Conservation (phyloP, 2,888 invertebrate genomes). For the Didymodactylos carnosus region DNA sequence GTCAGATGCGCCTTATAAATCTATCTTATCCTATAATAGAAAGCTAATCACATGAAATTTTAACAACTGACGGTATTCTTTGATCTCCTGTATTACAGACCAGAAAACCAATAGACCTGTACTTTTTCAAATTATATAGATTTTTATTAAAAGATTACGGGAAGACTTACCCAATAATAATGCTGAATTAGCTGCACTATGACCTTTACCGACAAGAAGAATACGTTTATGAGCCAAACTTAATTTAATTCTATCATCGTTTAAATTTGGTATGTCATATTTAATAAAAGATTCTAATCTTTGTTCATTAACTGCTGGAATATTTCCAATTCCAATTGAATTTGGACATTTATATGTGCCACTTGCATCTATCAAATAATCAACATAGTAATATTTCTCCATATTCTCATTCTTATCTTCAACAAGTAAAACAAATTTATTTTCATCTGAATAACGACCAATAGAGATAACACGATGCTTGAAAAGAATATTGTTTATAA, state of each 20-base stretch:
- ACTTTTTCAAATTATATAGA: no score
- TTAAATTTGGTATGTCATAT: background rate
- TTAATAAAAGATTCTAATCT: background rate
- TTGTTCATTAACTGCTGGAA: background rate
- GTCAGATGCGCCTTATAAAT: no score
- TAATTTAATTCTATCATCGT: background rate
- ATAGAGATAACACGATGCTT: background rate
- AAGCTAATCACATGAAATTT: no score
- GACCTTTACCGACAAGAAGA: background rate
- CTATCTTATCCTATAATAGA: no score
- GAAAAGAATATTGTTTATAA: background rate
- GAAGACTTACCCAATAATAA: background rate
- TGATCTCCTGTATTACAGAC: no score
- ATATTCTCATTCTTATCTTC: background rate
- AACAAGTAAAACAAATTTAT: background rate
- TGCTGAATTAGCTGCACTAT: background rate
- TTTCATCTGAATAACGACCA: background rate
- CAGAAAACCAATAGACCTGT: no score
- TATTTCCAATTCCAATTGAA: background rate
- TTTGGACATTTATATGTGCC: background rate
- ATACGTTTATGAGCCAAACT: background rate
- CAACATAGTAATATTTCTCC: background rate
- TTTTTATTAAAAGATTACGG: no score
- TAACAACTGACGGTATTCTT: no score
- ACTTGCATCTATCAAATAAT: background rate